Percentiles rank a stretch among this genome's conserved stretches.
Conservation (phyloP, 2,888 invertebrate species). For the Tortricodes alternella region DNA sequence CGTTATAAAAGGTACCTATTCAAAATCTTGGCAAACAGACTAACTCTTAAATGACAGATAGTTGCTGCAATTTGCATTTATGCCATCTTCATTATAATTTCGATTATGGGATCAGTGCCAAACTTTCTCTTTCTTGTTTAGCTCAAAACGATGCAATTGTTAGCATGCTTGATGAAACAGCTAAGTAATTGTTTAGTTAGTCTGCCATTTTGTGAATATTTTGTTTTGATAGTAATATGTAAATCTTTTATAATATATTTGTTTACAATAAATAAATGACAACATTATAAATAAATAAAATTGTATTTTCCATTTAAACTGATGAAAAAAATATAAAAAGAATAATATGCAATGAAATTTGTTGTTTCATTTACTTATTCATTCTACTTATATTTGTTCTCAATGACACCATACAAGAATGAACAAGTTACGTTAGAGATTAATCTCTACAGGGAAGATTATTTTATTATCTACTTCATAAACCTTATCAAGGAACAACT, state of each 20-base stretch:
- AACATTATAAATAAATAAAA: slow-evolving; percentile 83
- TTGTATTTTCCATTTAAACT: slow-evolving; percentile 83
- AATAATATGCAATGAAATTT: slow-evolving; percentile 80
- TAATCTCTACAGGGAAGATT: no score
- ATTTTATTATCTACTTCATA: no score
- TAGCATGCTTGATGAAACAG: slow-evolving; percentile 79
- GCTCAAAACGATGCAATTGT: slow-evolving; percentile 82
- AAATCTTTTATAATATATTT: slow-evolving; percentile 84
- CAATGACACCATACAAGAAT: not conserved
- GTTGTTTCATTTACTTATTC: slow-evolving; percentile 66
- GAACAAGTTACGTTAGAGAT: no score
- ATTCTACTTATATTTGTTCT: not conserved
- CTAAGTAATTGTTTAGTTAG: slow-evolving; percentile 82
- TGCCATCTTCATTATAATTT: slow-evolving; percentile 75
- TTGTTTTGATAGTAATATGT: slow-evolving; percentile 83
- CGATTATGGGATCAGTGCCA: slow-evolving; percentile 82
- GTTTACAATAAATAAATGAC: slow-evolving; percentile 83
- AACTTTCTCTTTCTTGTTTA: slow-evolving; percentile 81
- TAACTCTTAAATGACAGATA: slow-evolving; percentile 70
- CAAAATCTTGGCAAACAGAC: slow-evolving; percentile 77
- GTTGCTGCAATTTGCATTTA: slow-evolving; percentile 81
- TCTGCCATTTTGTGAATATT: slow-evolving; percentile 84
- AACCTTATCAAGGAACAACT: no score
- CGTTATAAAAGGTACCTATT: slow-evolving; percentile 82
- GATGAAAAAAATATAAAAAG: slow-evolving; percentile 83